Evolutionary conservation across 1,140 invertebrate species (phyloP).

Genomic region (Drosophila pseudoananassae): DNA sequence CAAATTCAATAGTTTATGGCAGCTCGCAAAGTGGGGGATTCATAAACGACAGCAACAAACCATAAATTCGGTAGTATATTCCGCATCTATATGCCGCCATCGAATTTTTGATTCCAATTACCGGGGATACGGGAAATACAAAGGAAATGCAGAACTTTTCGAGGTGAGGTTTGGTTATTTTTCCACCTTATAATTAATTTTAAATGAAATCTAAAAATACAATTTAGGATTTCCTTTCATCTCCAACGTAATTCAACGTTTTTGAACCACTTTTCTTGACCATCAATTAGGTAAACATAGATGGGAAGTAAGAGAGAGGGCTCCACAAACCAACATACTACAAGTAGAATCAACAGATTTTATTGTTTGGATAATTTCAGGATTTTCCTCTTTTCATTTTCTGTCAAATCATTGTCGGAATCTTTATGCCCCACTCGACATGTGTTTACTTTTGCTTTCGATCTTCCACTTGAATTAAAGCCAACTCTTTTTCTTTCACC

Average conservation of each 20-base stretch:
- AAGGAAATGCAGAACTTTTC: constrained; percentile 71
- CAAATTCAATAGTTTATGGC: constrained; percentile 55
- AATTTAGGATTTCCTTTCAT: constrained; percentile 8
- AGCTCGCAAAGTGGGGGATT: constrained; percentile 25
- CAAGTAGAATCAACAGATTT: constrained; percentile 48
- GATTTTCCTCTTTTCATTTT: constrained; percentile 52
- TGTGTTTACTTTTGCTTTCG: constrained; percentile 59
- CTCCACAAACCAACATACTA: constrained; percentile 36
- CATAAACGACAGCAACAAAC: constrained; percentile 46
- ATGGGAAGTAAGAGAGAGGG: constrained; percentile 2
- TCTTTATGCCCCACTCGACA: constrained; percentile 56
- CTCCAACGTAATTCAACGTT: constrained; percentile 7
- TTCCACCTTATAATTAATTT: background rate
- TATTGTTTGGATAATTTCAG: constrained; percentile 49
- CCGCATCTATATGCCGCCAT: constrained; percentile 22
- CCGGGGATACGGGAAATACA: constrained; percentile 33
- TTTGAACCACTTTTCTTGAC: constrained; percentile 27
- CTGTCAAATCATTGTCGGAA: constrained; percentile 68
- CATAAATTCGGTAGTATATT: constrained; percentile 41
- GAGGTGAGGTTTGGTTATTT: constrained; percentile 45
- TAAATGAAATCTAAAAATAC: background rate
- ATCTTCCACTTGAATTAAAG: constrained; percentile 51
- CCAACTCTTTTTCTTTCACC: constrained; percentile 35
- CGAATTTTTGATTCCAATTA: constrained; percentile 45
- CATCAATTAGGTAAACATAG: constrained; percentile 49